Evolutionary conservation across 2,797 vertebrate species (phyloP).

Genomic region (Sebastes baramenuke): DNA sequence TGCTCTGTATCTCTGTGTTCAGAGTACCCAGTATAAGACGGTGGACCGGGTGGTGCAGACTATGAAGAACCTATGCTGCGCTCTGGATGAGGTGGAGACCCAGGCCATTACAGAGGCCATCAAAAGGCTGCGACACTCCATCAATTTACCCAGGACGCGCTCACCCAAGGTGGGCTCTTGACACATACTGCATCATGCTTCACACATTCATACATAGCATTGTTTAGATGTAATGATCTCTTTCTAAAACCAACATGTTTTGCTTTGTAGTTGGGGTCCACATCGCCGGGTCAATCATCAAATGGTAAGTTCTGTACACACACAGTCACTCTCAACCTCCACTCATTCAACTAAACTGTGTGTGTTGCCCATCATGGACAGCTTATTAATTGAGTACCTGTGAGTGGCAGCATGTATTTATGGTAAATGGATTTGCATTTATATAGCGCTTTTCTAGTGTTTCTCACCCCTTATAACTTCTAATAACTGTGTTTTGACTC

Average conservation of each 20-base stretch:
- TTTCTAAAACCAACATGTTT: constrained; percentile 16
- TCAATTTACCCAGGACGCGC: constrained; percentile 88
- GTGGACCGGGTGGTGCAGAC: constrained; percentile 91
- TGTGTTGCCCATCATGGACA: background rate
- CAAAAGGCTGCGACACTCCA: constrained; percentile 89
- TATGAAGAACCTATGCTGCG: constrained; percentile 92
- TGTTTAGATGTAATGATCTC: background rate
- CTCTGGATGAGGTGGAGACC: constrained; percentile 93
- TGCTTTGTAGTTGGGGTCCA: constrained; percentile 79
- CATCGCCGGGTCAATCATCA: constrained; percentile 73
- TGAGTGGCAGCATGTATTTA: background rate
- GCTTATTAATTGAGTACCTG: background rate
- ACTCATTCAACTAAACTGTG: background rate
- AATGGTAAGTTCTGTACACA: constrained; percentile 75
- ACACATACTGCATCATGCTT: background rate
- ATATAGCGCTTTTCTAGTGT: too few relatives aligned
- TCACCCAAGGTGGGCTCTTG: constrained; percentile 85
- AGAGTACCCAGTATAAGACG: constrained; percentile 89
- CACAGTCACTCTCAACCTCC: background rate
- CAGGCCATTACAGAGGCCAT: constrained; percentile 87
- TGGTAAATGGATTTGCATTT: too few relatives aligned
- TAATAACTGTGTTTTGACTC: background rate
- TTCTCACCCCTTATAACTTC: background rate
- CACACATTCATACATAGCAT: background rate
- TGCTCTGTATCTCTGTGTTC: constrained; percentile 1